Evolutionary conservation across 2,113 vertebrate species (phyloP).

Genomic region (Melanocharis versteri): DNA sequence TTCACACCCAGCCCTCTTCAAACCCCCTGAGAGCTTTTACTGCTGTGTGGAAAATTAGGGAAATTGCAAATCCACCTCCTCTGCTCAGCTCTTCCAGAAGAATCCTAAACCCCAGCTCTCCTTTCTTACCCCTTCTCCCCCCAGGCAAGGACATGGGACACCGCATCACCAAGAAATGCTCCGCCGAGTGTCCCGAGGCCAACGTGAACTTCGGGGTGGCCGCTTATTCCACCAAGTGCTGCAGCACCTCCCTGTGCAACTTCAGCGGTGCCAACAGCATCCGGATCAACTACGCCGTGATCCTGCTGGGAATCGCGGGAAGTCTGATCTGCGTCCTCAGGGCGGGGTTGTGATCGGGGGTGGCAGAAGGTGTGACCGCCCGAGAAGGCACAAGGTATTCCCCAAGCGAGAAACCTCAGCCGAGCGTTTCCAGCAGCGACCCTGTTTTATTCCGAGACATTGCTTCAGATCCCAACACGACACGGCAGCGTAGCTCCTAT

Average conservation of each 20-base stretch:
- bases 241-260: constrained; percentile 26
- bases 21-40: background rate
- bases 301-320: background rate
- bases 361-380: background rate
- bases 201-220: constrained; percentile 7
- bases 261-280: constrained; percentile 51
- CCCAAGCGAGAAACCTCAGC: background rate
- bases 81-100: background rate
- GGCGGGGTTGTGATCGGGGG: constrained; percentile 22
- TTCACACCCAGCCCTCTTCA: background rate
- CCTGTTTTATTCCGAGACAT: background rate
- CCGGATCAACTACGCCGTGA: background rate
- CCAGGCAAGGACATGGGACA: background rate
- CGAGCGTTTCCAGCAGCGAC: background rate
- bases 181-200: background rate
- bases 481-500: accelerated
- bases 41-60: background rate
- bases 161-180: constrained; percentile 60
- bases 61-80: background rate
- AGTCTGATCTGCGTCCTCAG: background rate
- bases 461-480: background rate
- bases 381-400: background rate
- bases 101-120: background rate
- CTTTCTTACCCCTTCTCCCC: background rate
- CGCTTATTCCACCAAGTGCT: constrained; percentile 33